phyloP scores from a whole-genome alignment of 1,140 invertebrate genomes.

The Penaeus vannamei region DNA sequence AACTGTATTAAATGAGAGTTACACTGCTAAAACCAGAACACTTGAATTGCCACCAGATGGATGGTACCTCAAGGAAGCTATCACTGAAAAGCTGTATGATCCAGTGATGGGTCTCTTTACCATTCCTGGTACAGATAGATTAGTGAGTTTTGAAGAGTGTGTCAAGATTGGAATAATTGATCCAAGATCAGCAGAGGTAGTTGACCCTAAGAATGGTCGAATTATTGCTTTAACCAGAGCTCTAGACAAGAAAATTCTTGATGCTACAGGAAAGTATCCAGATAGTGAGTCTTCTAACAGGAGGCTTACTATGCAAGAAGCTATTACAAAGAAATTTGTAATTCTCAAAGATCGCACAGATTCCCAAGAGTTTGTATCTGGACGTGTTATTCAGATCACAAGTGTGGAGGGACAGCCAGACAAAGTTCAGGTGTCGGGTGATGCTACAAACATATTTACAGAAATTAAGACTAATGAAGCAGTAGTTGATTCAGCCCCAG shows the following conservation, averaged over 20 bases:
- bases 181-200: constrained; percentile 82
- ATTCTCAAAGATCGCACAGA: constrained; percentile 69
- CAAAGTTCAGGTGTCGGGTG: constrained; percentile 76
- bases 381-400: constrained; percentile 66
- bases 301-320: constrained; percentile 83
- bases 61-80: constrained; percentile 85
- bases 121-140: constrained; percentile 87
- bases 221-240: constrained; percentile 82
- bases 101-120: constrained; percentile 86
- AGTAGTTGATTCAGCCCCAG: constrained; percentile 40
- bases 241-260: constrained; percentile 84
- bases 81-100: constrained; percentile 84
- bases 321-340: constrained; percentile 81
- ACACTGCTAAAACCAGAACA: constrained; percentile 51
- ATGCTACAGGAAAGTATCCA: constrained; percentile 83
- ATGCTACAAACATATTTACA: constrained; percentile 36
- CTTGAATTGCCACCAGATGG: constrained; percentile 77
- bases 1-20: constrained; percentile 33
- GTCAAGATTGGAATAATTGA: constrained; percentile 88
- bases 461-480: constrained; percentile 70
- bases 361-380: constrained; percentile 36
- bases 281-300: constrained; percentile 72
- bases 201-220: constrained; percentile 81
- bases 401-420: constrained; percentile 73
- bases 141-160: constrained; percentile 90